Base-by-base conservation (phyloP, 1,140 invertebrate genomes). In the Glomeris maerens region DNA sequence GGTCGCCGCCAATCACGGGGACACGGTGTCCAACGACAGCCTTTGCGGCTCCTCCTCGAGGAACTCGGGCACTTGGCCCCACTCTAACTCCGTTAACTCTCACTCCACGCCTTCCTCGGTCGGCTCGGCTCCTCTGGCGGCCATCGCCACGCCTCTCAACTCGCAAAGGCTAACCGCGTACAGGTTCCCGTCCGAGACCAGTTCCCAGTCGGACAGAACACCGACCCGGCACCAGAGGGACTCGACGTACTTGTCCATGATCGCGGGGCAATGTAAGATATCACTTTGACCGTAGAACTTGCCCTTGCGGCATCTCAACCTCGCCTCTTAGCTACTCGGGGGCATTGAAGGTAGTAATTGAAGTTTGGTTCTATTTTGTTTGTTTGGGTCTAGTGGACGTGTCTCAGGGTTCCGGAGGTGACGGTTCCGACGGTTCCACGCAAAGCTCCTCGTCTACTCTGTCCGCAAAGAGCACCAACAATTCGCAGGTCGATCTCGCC, bases 211-310 rank as follows among this genome's bases (percentile, higher is more conserved):
- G n/a, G n/a, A n/a, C n/a, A n/a, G n/a, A n/a, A n/a, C n/a, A n/a
- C n/a, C n/a, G n/a, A n/a, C n/a, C n/a, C 52, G 31, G 50, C 63
- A 78, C 20, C 70, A 61, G 41, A 56, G 79, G 56, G 83, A 86
- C 63, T 79, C 80, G 0, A 77, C 77, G 17, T 84, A 83, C 59
- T 76, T 85, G 58, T 78, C 80, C 17, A 76, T 82, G 20, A 87
- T 87, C 50, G 81, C 83, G 39, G 83, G 82, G 10, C 78, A 81
- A 61, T 72, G 76, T 71, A 67, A 75, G 74, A 55, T 41, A 22
- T 47, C 4, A n/a, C 31, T 36, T 36, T 10, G 31, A 36, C n/a
- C 31, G 31, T n/a, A 36, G 10, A 10, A 36, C 31, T n/a, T 36
- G n/a, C 31, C n/a, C 31, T 10, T 36, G 10, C n/a, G 31, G 31